These are phyloP conservation scores for Bombus pyrosoma DNA, from an alignment of 1,140 invertebrate species.

Conservation along the genomic window DNA sequence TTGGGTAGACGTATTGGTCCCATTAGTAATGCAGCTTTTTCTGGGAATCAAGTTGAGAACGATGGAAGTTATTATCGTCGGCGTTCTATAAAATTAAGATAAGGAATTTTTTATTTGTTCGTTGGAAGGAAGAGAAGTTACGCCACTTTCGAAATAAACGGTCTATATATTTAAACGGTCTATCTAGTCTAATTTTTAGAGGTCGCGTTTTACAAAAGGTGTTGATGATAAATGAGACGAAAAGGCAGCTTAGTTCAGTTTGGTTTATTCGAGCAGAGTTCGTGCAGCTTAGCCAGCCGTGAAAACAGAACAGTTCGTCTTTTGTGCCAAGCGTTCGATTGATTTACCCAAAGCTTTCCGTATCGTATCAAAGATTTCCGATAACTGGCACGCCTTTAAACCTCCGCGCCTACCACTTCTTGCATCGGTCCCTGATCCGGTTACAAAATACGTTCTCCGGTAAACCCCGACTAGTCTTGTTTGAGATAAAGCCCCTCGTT, in stretches of 20 bases:
- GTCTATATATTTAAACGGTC: too few species aligned
- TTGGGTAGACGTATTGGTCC: too few species aligned
- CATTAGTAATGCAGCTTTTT: too few species aligned
- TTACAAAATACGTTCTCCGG: slow-evolving; percentile 2
- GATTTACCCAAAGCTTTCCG: not conserved
- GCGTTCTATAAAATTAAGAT: too few species aligned
- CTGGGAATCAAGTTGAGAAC: too few species aligned
- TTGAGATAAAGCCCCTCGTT: not conserved
- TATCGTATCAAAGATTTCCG: slow-evolving; percentile 17
- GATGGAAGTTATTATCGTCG: too few species aligned
- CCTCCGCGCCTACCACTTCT: not conserved
- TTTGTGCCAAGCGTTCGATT: slow-evolving; percentile 13
- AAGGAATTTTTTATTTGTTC: too few species aligned
- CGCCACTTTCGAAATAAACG: too few species aligned
- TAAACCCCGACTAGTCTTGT: not conserved
- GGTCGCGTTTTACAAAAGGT: too few species aligned
- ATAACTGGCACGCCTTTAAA: not conserved
- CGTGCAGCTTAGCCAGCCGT: not conserved
- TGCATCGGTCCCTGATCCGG: not conserved
- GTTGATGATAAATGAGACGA: not conserved
- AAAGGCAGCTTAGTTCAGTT: not conserved
- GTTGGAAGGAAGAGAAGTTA: too few species aligned
- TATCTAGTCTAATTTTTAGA: too few species aligned
- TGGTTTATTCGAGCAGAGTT: not conserved
- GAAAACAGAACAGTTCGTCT: not conserved